Percentiles rank a stretch among this genome's conserved stretches.
These are phyloP conservation scores for Apodemus sylvaticus DNA, from an alignment of 2,113 vertebrate genomes.

Conservation along the genomic window DNA sequence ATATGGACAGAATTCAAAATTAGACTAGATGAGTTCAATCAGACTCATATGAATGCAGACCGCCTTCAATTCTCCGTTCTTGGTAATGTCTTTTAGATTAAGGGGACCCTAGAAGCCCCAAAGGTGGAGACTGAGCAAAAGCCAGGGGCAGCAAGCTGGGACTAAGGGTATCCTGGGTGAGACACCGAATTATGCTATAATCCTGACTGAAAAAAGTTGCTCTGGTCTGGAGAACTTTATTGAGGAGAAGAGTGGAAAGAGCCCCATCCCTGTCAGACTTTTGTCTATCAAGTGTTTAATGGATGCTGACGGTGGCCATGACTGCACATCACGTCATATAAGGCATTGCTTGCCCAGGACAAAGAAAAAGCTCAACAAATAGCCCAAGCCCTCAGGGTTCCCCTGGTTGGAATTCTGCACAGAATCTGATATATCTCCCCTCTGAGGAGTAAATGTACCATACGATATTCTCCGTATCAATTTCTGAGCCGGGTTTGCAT, in stretches of 20 bases:
- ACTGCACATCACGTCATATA: no score
- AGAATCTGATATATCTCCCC: background rate
- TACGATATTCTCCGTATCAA: rapidly evolving
- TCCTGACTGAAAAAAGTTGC: background rate
- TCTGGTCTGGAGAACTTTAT: no score
- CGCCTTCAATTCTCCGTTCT: background rate
- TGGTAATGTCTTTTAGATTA: background rate
- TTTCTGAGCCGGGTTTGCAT: background rate
- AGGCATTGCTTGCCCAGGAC: background rate
- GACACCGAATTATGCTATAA: background rate
- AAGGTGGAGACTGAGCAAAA: background rate
- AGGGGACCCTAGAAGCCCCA: background rate
- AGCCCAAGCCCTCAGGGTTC: background rate
- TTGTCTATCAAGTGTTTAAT: background rate
- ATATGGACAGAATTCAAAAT: background rate
- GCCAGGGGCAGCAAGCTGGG: background rate
- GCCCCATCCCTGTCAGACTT: no score
- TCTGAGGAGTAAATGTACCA: background rate
- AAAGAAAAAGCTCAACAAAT: background rate
- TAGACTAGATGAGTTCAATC: background rate
- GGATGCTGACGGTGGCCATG: no score
- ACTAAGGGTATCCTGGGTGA: background rate
- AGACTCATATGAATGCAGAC: background rate
- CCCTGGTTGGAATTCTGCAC: background rate
- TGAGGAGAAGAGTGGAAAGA: background rate